Percentiles rank a stretch among this genome's conserved stretches.
phyloP scores from a whole-genome alignment of 2,797 vertebrate species.

The Menidia menidia region DNA sequence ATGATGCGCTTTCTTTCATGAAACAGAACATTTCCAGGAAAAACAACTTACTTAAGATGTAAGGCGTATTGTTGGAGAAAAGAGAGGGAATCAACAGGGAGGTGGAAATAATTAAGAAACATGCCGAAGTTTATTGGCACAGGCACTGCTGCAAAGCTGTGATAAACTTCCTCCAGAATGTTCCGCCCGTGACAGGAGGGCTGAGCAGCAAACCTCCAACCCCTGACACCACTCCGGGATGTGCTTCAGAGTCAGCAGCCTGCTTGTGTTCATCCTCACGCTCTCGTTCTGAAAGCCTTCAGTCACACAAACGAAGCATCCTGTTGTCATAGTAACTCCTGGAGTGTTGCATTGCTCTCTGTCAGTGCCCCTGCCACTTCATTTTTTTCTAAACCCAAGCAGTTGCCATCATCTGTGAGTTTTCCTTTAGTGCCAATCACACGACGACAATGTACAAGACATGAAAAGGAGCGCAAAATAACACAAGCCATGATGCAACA shows the following conservation, averaged over 20 bases:
- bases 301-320: slow-evolving; percentile 38
- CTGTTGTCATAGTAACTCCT: slow-evolving; percentile 11
- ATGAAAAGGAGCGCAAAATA: no score
- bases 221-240: slow-evolving; percentile 16
- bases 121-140: slow-evolving; percentile 7
- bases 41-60: slow-evolving; percentile 50
- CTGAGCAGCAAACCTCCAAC: slow-evolving; percentile 22
- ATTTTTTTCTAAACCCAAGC: neutral
- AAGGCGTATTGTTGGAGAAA: slow-evolving; percentile 7
- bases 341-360: neutral
- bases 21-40: slow-evolving; percentile 58
- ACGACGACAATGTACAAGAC: neutral
- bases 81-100: neutral
- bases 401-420: neutral
- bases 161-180: slow-evolving; percentile 31
- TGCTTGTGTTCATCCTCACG: slow-evolving; percentile 16
- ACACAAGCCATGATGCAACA: no score
- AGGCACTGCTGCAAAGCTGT: slow-evolving; percentile 6
- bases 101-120: slow-evolving; percentile 17
- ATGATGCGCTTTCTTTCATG: slow-evolving; percentile 45
- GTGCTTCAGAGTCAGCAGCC: slow-evolving; percentile 20
- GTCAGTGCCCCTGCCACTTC: neutral
- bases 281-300: slow-evolving; percentile 20
- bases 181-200: slow-evolving; percentile 36
- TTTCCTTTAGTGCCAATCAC: slow-evolving; percentile 1